phyloP scores from a whole-genome alignment of 2,113 vertebrate genomes.

The Ceyx cyanopectus region DNA sequence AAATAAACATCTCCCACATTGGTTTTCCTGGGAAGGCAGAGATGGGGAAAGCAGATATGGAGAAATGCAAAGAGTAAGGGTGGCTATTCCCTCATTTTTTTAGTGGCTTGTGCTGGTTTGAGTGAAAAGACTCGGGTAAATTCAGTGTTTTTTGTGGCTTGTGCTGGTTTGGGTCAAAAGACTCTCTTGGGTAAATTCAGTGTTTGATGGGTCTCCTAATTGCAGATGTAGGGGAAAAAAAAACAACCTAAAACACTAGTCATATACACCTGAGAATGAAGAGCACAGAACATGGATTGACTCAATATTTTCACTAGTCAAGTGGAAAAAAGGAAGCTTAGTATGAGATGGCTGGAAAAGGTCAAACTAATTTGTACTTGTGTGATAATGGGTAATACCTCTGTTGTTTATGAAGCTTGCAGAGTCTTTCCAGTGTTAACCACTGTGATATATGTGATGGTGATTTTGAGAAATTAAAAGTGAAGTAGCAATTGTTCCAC shows the following conservation, averaged over 20 bases:
- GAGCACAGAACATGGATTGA: background rate
- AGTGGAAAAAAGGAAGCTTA: conserved; percentile 26
- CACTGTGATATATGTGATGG: conserved; percentile 25
- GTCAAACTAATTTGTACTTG: conserved; percentile 61
- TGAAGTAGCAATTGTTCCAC: background rate
- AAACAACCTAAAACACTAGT: background rate
- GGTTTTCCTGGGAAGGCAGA: background rate
- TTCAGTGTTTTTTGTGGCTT: background rate
- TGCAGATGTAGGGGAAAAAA: background rate
- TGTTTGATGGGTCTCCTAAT: conserved; percentile 21
- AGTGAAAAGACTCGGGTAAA: background rate
- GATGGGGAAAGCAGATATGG: background rate
- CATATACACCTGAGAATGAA: background rate
- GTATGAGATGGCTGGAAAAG: conserved; percentile 47
- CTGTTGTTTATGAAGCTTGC: conserved; percentile 41
- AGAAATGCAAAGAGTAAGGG: background rate
- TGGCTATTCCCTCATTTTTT: background rate
- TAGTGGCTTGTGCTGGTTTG: background rate
- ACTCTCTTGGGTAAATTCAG: background rate
- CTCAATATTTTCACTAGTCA: conserved; percentile 66
- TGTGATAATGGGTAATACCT: conserved; percentile 34
- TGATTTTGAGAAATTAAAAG: conserved; percentile 51
- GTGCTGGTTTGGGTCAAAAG: background rate
- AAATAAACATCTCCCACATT: fast-evolving
- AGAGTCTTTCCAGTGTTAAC: background rate